Evolutionary conservation across 2,797 vertebrate species (phyloP), one percentile per base, ranked within the genome.

Genomic region (Enteromius viviparus): DNA sequence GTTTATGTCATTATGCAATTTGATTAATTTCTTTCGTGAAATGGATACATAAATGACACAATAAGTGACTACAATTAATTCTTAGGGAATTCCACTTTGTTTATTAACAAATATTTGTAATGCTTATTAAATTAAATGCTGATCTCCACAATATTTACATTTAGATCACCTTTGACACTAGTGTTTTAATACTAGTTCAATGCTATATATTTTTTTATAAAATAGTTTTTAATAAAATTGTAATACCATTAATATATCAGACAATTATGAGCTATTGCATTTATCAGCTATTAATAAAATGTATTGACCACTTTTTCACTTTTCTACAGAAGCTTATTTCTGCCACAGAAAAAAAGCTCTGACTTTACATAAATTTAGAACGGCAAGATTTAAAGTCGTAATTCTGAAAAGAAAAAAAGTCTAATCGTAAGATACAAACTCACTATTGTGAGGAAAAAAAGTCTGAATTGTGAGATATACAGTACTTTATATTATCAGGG

Each of bases 1-100:
- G 76, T 64, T 77, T 64, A 47, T 19, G 72, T 53, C 21, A 40
- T 76, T 60, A 64, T 29, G 40, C 64, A 15, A 77, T 64, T 76
- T 76, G 4, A 23, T 10, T 19, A 6, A 62, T 11, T 76, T 76
- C 2, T 76, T 60, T 19, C 40, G 32, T 58, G 51, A 40, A 55
- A n/a, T 40, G 4, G 12, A n/a, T 34, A 10, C 6, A 2, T 75
- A 10, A 58, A 58, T 40, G 1, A 40, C 51, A 40, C 32, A 17
- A 40, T 23, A 40, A 40, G n/a, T 76, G 51, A 14, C 7, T 60
- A 15, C 14, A 58, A 42, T 42, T 42, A 10, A 17, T 42, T 58
- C 34, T 15, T 76, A 10, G 53, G 10, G 21, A 76, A 76, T 58
- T 76, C 21, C 34, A 1, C 19, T 15, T 55, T 40, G 51, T 40